Evolutionary conservation across 2,888 invertebrate genomes (phyloP), one percentile per base, ranked within the genome.

Genomic region (Pollenia angustigena): DNA sequence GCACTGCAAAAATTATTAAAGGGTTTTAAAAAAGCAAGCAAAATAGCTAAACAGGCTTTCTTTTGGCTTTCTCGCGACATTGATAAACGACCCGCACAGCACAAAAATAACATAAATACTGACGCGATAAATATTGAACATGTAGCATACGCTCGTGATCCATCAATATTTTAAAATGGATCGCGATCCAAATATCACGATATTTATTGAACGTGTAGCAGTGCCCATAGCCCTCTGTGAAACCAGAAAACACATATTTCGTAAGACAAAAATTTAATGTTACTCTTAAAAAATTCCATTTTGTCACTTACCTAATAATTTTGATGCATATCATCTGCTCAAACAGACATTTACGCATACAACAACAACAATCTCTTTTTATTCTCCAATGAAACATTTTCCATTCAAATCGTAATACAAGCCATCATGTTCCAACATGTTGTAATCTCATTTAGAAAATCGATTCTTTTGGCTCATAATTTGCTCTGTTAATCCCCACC

Each of bases 391-490:
- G 66, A 79, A 79, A 72, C 23, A 66, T 79, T 68, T 74, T 79
- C 32, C 72, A 66, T 79, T 84, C 68, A 68, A 78, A 78, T 72
- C 50, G 58, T 74, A 68, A 60, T 85, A 66, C 74, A 78, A 71
- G 79, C 80, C 82, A 68, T 85, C 74, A 68, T 76, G 78, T 74
- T 81, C 56, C 60, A 84, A 81, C 78, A 81, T 84, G 78, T 56
- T 68, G 81, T 84, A 87, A 87, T 87, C 74, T 84, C 76, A 84
- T 87, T 87, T 87, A 76, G 80, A 79, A 87, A 87, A 87, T 87
- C 86, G 81, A 87, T 87, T 83, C 68, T 87, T 80, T 46, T 58
- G 64, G 75, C 75, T 76, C 86, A 81, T 81, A 87, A 81, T 83
- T 79, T 86, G 78, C 58, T 82, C 62, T 58, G 44, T 42, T 18